Evolutionary conservation across 2,888 invertebrate species (phyloP), one percentile per base, ranked within the genome.

Genomic region (Norana najaformis): DNA sequence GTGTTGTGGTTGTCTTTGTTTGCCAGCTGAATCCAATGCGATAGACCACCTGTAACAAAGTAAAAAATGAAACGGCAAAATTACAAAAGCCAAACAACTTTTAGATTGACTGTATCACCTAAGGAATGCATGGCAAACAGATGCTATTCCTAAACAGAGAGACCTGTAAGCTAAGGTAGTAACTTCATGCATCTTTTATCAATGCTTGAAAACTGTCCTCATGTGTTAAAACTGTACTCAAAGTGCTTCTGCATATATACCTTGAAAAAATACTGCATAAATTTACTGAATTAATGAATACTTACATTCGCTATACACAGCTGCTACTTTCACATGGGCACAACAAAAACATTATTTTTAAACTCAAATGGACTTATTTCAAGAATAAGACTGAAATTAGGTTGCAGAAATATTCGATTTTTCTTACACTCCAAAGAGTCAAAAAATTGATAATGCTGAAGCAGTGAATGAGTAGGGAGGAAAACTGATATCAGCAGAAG

Each of bases 1-100:
- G 96, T 95, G 88, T 92, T 94, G 92, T 83, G 93, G 83, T 92
- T 93, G 35, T 95, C 93, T 91, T 96, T 95, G 92, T 97, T 96
- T 83, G 96, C 96, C 92, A 96, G 95, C 36, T 97, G 96, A 90
- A 97, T 94, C 96, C 97, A 97, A 94, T 96, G 97, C 20, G 97
- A 97, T 89, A 98, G 94, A 92, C 97, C 97, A 0, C 97, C 97
- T 97, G 23, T 39, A 89, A 82, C 13, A 47, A 30, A 47, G 85
- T 53, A 39, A 36, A 47, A 47, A 37, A 18, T 38, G 23, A 38
- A 53, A 38, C 34, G 89, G n/a, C 30, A 47, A n/a, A 34, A 47
- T 39, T 35, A 69, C 18, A 23, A 69, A 53, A 4, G 30, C 0
- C 47, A 53, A 35, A 16, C n/a, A 13, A 20, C n/a, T 11, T 36